A percentile compares a stretch with the other conserved stretches of the same genome.
phyloP scores from a whole-genome alignment of 2,113 vertebrate species.

The Chlamydotis undulata region DNA sequence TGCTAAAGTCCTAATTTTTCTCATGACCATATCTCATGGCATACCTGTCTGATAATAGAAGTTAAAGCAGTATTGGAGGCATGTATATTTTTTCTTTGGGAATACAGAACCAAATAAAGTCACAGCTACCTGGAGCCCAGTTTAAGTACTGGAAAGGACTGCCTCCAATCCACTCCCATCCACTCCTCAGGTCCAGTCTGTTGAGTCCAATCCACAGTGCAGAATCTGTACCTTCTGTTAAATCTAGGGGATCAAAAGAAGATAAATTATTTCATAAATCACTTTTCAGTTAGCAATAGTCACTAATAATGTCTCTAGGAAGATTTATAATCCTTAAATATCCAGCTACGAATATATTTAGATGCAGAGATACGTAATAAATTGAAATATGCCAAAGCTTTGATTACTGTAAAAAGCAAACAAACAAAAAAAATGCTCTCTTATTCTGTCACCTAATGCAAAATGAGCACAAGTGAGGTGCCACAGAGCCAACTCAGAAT shows the following conservation, averaged over 20 bases:
- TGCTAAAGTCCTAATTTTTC: too few species aligned
- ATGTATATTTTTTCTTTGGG: background rate
- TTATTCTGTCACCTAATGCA: background rate
- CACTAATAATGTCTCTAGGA: background rate
- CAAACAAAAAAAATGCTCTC: background rate
- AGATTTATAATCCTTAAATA: background rate
- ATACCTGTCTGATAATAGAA: background rate
- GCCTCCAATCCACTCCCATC: constrained; percentile 92
- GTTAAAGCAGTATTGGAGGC: background rate
- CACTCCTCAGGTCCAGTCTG: constrained; percentile 84
- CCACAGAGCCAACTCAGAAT: background rate
- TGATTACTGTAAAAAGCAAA: background rate
- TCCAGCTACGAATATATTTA: background rate
- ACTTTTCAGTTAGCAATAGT: background rate
- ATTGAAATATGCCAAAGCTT: background rate
- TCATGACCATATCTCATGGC: background rate
- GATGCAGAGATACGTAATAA: background rate
- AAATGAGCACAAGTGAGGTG: background rate
- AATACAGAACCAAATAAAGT: background rate
- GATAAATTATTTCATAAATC: background rate
- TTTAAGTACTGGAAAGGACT: constrained; percentile 90
- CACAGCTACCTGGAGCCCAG: constrained; percentile 89
- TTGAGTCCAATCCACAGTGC: constrained; percentile 92
- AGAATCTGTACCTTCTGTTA: constrained; percentile 74
- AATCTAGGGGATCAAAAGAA: constrained; percentile 64